Percentiles rank a stretch among this genome's conserved stretches.
Conservation (phyloP, 2,888 invertebrate species). For the Priocnemis perturbator region DNA sequence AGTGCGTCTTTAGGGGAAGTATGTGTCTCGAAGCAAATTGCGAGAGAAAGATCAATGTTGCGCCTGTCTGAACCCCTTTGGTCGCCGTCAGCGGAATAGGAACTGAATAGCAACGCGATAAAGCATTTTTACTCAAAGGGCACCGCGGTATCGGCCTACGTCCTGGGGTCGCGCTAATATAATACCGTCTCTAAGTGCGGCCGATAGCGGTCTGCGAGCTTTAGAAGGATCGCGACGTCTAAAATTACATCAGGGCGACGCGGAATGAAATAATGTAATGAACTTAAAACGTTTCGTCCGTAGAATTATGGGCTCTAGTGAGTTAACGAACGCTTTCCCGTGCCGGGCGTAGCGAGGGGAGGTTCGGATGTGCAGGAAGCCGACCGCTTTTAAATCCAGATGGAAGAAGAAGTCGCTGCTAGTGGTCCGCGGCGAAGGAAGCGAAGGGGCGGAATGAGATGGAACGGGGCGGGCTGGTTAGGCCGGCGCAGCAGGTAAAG, state of each 20-base stretch:
- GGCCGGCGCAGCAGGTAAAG: conserved; percentile 19
- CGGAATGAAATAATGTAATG: conserved; percentile 12
- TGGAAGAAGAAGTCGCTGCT: not conserved
- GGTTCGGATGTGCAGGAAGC: not conserved
- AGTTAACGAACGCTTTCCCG: conserved; percentile 16
- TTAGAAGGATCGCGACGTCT: conserved; percentile 2
- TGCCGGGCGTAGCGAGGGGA: not conserved
- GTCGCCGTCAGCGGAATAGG: too few relatives aligned
- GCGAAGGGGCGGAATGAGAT: not conserved
- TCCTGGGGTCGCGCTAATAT: not conserved
- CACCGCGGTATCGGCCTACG: too few relatives aligned
- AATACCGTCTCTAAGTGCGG: not conserved
- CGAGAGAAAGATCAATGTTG: too few relatives aligned
- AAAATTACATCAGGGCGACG: conserved; percentile 4
- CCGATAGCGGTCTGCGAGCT: not conserved
- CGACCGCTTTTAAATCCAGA: conserved; percentile 23
- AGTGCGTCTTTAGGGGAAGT: too few relatives aligned
- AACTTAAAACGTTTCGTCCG: conserved; percentile 13
- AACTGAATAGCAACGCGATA: too few relatives aligned
- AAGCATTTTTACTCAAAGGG: too few relatives aligned
- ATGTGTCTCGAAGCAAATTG: too few relatives aligned
- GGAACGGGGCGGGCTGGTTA: not conserved
- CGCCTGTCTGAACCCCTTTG: too few relatives aligned
- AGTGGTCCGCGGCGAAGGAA: not conserved
- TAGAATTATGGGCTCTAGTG: conserved; percentile 14